These are phyloP conservation scores for Heliconius eleuchia DNA, from an alignment of 1,140 invertebrate genomes.

Conservation along the genomic window DNA sequence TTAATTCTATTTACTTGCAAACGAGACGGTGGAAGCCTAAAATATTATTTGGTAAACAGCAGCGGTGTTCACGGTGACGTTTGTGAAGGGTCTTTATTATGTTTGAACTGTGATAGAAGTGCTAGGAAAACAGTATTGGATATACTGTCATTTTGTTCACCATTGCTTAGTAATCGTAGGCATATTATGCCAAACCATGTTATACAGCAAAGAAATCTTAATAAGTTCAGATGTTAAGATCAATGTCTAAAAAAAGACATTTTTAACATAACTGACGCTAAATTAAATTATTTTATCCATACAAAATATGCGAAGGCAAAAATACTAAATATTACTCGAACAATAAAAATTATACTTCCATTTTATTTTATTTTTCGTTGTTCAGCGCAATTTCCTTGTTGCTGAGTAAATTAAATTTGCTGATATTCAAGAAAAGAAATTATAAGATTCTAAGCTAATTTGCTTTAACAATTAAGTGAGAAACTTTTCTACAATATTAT, in stretches of 20 bases:
- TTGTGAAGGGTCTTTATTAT: not conserved
- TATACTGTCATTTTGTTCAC: not conserved
- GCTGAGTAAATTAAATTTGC: slow-evolving; percentile 35
- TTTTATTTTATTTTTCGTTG: slow-evolving; percentile 22
- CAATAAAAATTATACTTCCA: too few species aligned
- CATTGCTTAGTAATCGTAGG: not conserved
- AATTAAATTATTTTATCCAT: too few species aligned
- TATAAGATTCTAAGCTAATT: slow-evolving; percentile 9
- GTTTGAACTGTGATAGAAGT: not conserved
- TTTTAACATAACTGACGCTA: too few species aligned
- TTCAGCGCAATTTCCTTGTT: slow-evolving; percentile 34
- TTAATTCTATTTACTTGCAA: not conserved
- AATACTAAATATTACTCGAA: too few species aligned
- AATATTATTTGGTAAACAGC: not conserved
- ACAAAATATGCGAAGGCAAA: too few species aligned
- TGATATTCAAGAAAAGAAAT: slow-evolving; percentile 22
- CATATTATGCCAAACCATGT: too few species aligned
- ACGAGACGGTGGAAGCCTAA: not conserved
- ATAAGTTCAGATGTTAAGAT: too few species aligned
- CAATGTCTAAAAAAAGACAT: too few species aligned
- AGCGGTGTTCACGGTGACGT: not conserved
- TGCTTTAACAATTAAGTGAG: not conserved
- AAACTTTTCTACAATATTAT: not conserved
- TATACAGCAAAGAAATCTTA: too few species aligned
- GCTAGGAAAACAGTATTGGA: not conserved